Evolutionary conservation across 2,113 vertebrate genomes (phyloP), one percentile per base, ranked within the genome.

Genomic region (Pao palembangensis): DNA sequence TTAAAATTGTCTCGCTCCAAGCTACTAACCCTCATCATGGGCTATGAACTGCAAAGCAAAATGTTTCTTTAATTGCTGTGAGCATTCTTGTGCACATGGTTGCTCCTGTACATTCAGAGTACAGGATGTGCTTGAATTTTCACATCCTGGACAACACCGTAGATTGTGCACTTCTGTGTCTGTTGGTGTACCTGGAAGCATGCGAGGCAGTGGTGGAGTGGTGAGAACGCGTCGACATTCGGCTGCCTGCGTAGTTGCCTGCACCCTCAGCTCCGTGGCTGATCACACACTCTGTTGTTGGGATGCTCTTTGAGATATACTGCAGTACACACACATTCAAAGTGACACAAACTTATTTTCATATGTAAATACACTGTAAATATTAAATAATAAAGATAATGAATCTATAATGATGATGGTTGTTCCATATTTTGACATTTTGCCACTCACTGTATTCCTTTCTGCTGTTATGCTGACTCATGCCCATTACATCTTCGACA

Each of bases 141-240:
- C 65, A 43, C 4, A n/a, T 38, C 8, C 10, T 38, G 8, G 8
- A 11, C 34, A 8, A 38, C 34, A 38, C 34, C 2, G 34, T 38
- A 12, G 8, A 11, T 38, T 60, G 59, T 42, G 46, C 6, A 20
- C 23, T 3, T 0, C 14, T 60, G 59, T 34, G 53, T 54, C 2
- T 23, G 42, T 7, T 25, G 34, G n/a, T 58, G n/a, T 78, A 89
- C 85, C 96, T 97, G 88, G 96, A 98, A 0, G 94, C 94, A 67
- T 95, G 95, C 25, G 95, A 95, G 87, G 92, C 94, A 65, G 96
- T 96, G 83, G 95, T 96, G 20, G 94, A 96, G 86, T 95, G 96
- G 81, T 98, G 96, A 42, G 95, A 98, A 0, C 92, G 93, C 48
- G 95, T 96, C 15, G 94, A 98, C 84, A 95, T 95, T 76, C 92